Evolutionary conservation across 1,140 invertebrate genomes (phyloP).

Genomic region (Drosophila kurseongensis): DNA sequence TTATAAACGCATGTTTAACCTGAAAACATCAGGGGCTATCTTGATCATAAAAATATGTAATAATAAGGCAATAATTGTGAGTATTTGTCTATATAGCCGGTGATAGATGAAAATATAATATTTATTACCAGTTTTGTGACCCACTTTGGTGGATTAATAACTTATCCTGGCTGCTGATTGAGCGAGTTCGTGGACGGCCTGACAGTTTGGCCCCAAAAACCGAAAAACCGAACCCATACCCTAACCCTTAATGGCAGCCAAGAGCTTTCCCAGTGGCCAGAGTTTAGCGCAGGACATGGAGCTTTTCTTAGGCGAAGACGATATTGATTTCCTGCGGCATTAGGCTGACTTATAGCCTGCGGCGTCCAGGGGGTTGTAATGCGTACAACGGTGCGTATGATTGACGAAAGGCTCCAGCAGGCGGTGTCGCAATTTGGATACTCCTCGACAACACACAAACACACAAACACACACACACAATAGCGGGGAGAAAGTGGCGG

Average conservation of each 20-base stretch:
- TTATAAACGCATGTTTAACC: background rate
- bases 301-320: conserved; percentile 9
- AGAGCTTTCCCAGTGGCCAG: conserved; percentile 1
- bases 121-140: conserved; percentile 1
- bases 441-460: conserved; percentile 1
- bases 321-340: conserved; percentile 40
- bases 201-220: background rate
- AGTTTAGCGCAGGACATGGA: conserved; percentile 1
- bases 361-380: conserved; percentile 12
- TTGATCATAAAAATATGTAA: background rate
- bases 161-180: conserved; percentile 11
- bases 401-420: conserved; percentile 31
- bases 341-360: conserved; percentile 31
- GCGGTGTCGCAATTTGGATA: conserved; percentile 39
- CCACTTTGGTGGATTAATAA: conserved; percentile 10
- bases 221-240: background rate
- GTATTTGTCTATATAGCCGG: background rate
- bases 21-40: background rate
- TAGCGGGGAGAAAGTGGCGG: background rate
- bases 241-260: background rate
- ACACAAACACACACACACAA: background rate
- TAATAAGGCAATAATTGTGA: background rate
- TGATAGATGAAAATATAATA: conserved; percentile 11
- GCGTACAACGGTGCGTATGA: conserved; percentile 51
- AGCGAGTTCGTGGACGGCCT: conserved; percentile 3